Evolutionary conservation across 2,888 invertebrate genomes (phyloP).

Genomic region (Drosophila incognita): DNA sequence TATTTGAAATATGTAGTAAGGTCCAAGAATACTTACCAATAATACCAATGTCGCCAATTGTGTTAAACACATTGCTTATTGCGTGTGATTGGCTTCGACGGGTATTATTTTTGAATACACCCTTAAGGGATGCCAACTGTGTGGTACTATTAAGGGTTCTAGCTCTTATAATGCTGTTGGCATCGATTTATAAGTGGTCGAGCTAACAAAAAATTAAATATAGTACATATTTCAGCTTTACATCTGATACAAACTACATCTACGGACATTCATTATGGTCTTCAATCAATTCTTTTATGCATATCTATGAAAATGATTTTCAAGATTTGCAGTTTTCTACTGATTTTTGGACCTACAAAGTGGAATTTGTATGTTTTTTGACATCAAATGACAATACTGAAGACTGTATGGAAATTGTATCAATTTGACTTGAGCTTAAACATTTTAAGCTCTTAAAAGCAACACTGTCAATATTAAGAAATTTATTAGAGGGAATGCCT

Average conservation of each 20-base stretch:
- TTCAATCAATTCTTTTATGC: neutral
- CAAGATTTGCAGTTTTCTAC: neutral
- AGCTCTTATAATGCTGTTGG: too few relatives aligned
- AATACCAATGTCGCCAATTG: neutral
- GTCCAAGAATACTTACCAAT: neutral
- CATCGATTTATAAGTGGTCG: too few relatives aligned
- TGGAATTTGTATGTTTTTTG: too few relatives aligned
- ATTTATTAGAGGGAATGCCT: neutral
- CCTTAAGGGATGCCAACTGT: neutral
- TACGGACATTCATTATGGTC: neutral
- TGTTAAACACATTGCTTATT: neutral
- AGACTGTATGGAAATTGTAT: too few relatives aligned
- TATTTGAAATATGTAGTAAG: neutral
- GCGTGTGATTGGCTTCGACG: neutral
- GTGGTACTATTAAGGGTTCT: neutral
- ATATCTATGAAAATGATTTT: neutral
- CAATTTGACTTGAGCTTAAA: too few relatives aligned
- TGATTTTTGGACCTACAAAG: too few relatives aligned
- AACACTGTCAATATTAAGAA: neutral
- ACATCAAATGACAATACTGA: too few relatives aligned
- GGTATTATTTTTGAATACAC: neutral
- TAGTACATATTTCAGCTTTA: neutral
- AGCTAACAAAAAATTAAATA: too few relatives aligned
- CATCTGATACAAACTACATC: neutral
- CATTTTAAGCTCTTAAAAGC: neutral